Conservation (phyloP, 1,140 invertebrate genomes). For the Drosophila insularis region DNA sequence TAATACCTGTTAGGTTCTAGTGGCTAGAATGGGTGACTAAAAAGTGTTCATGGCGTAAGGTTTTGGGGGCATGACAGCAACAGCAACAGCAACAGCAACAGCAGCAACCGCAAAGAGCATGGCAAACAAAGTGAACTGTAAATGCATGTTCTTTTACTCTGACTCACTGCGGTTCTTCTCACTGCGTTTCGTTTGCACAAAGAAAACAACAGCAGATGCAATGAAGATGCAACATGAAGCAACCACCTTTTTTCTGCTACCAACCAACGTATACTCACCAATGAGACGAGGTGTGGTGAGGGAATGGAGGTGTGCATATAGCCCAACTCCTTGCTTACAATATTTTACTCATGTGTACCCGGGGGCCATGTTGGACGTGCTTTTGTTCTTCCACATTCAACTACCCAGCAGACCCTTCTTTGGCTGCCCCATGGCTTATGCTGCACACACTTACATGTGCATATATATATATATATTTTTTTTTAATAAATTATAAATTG, state of each 20-base stretch:
- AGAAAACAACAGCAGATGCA: slow-evolving; percentile 54
- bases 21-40: background rate
- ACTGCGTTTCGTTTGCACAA: slow-evolving; percentile 33
- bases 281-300: too few relatives aligned
- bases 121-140: slow-evolving; percentile 33
- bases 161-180: background rate
- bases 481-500: slow-evolving; percentile 81
- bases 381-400: slow-evolving; percentile 47
- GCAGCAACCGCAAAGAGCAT: slow-evolving; percentile 41
- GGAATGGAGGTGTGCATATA: background rate
- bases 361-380: slow-evolving; percentile 28
- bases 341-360: slow-evolving; percentile 52
- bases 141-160: slow-evolving; percentile 15
- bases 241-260: slow-evolving; percentile 4
- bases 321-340: slow-evolving; percentile 25
- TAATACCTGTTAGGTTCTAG: slow-evolving; percentile 30
- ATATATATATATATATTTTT: slow-evolving; percentile 19
- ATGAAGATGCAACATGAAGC: slow-evolving; percentile 45
- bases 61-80: background rate
- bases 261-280: slow-evolving; percentile 15
- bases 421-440: slow-evolving; percentile 67
- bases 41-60: too few relatives aligned
- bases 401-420: slow-evolving; percentile 16
- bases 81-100: background rate
- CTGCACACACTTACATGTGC: slow-evolving; percentile 34